Conservation (phyloP, 2,113 vertebrate genomes). For the Pachyramphus minor region DNA sequence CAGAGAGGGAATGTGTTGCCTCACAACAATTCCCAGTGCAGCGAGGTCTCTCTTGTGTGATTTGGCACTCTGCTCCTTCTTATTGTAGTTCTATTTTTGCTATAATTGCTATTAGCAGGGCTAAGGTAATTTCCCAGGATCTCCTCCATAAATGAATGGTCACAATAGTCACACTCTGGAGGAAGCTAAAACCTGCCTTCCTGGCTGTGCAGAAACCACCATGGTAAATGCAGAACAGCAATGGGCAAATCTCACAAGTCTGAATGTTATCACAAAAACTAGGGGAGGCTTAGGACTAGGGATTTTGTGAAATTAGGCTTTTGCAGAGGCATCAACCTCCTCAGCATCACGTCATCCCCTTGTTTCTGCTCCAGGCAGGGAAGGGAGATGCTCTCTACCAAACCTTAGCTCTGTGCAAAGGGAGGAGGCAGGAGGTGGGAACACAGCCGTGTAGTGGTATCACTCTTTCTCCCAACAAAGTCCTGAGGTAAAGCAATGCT, state of each 20-base stretch:
- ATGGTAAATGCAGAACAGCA: not conserved
- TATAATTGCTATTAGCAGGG: not conserved
- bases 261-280: not conserved
- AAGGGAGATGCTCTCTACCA: not conserved
- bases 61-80: not conserved
- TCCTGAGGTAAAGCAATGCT: not conserved
- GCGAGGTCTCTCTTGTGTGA: not conserved
- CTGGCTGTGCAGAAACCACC: not conserved
- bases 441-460: not conserved
- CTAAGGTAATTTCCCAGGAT: not conserved
- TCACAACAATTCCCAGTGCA: not conserved
- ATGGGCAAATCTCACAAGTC: not conserved
- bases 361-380: not conserved
- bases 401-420: not conserved
- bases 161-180: not conserved
- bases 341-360: not conserved
- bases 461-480: not conserved
- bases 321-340: not conserved
- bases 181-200: not conserved
- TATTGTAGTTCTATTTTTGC: not conserved
- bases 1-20: not conserved
- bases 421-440: not conserved
- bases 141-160: not conserved
- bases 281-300: not conserved
- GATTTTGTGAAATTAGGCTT: not conserved